Evolutionary conservation across 1,140 invertebrate genomes (phyloP), one percentile per base, ranked within the genome.

Genomic region (Ericerus pela): DNA sequence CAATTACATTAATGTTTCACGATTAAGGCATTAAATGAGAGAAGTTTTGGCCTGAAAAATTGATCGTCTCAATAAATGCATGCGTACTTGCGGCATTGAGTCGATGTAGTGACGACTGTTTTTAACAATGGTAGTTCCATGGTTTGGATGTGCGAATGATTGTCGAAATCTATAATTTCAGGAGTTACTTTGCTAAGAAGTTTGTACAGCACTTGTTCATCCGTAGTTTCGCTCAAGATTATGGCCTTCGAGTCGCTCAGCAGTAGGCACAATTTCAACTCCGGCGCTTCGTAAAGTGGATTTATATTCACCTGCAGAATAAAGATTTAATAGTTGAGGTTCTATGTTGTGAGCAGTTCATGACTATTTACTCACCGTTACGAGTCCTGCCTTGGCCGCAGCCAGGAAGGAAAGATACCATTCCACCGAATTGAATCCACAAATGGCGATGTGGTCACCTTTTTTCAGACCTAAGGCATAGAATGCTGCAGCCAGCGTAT

Each of bases 381-480:
- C 77, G 0, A 93, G 69, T 0, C 94, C 95, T 10, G 81, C 79
- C 60, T 88, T 80, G 0, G 82, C 79, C 4, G 84, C 80, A 1
- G 83, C 92, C 59, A 89, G 73, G 62, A 84, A 76, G 0, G 79
- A 73, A 0, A 94, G 62, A 4, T 85, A 73, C 91, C 92, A 98
- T 63, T 88, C 81, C 5, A 80, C 65, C 22, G 75, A 75, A 69
- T 96, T 98, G 0, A 91, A 89, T 0, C 82, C 80, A 85, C 88
- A 96, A 12, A 97, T 73, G 0, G 85, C 93, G 1, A 99, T 62
- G 6, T 85, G 69, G 64, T 98, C 93, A 0, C 89, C 90, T 51
- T 72, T 76, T 58, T 80, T 65, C 10, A 96, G 66, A 0, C 91
- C 91, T 11, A 93, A 64, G 22, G 76, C 76, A 33, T 80, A 66